Percentiles rank a stretch among this genome's conserved stretches.
Evolutionary conservation across 2,797 vertebrate genomes (phyloP).

Genomic region (Melanotaenia nigrans): DNA sequence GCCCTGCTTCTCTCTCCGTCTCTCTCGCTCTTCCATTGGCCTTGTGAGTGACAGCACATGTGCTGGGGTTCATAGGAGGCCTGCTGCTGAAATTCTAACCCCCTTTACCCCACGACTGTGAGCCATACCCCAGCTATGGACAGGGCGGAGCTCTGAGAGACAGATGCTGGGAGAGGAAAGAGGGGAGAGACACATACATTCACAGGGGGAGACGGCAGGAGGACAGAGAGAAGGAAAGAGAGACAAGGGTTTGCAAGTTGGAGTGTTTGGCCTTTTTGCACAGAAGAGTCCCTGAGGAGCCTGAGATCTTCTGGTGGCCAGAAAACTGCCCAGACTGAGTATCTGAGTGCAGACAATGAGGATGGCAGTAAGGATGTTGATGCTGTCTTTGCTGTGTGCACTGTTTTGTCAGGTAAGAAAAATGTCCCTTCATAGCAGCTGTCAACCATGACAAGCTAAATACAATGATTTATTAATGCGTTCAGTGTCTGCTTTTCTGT

Average conservation of each 20-base stretch:
- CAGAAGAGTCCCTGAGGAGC: constrained; percentile 25
- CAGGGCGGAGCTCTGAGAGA: constrained; percentile 76
- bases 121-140: constrained; percentile 74
- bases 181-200: constrained; percentile 53
- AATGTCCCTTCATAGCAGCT: neutral
- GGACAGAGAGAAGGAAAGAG: constrained; percentile 44
- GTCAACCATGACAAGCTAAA: constrained; percentile 2
- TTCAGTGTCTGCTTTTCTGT: neutral
- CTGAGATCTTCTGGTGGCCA: constrained; percentile 30
- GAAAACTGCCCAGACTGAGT: constrained; percentile 34
- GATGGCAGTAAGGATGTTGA: constrained; percentile 72
- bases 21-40: constrained; percentile 39
- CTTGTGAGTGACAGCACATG: constrained; percentile 83
- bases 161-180: constrained; percentile 58
- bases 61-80: constrained; percentile 78
- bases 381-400: constrained; percentile 60
- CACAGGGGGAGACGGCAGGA: constrained; percentile 45
- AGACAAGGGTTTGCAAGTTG: constrained; percentile 39
- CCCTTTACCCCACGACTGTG: constrained; percentile 65
- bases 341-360: constrained; percentile 50
- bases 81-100: constrained; percentile 77
- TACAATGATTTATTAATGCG: neutral
- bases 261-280: constrained; percentile 49
- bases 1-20: constrained; percentile 65
- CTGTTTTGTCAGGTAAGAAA: constrained; percentile 73